phyloP scores from a whole-genome alignment of 2,888 invertebrate genomes.

The Lycia hirtaria region DNA sequence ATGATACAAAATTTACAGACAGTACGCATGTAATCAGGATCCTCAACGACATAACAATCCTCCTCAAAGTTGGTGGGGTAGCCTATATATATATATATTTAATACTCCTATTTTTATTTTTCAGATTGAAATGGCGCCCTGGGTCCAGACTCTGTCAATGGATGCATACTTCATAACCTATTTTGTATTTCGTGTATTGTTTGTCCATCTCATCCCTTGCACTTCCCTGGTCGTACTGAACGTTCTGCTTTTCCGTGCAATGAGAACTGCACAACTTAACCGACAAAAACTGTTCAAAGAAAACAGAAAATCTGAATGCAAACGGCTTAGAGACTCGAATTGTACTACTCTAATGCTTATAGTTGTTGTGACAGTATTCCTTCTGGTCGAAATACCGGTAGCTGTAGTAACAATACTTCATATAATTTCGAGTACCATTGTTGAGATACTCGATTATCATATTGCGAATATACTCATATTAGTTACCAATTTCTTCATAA shows the following conservation, averaged over 20 bases:
- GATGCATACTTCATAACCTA: slow-evolving; percentile 93
- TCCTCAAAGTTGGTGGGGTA: too few relatives aligned
- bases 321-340: slow-evolving; percentile 91
- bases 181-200: slow-evolving; percentile 94
- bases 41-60: too few relatives aligned
- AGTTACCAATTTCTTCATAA: slow-evolving; percentile 96
- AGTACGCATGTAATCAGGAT: too few relatives aligned
- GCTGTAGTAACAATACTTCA: slow-evolving; percentile 93
- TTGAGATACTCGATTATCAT: slow-evolving; percentile 90
- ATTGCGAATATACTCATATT: slow-evolving; percentile 91
- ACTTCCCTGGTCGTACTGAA: slow-evolving; percentile 95
- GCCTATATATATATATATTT: too few relatives aligned
- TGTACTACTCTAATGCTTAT: slow-evolving; percentile 95
- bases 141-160: slow-evolving; percentile 89
- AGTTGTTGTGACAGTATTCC: slow-evolving; percentile 93
- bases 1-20: too few relatives aligned
- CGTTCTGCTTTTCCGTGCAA: slow-evolving; percentile 93
- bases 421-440: slow-evolving; percentile 91
- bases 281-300: slow-evolving; percentile 91
- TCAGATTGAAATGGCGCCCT: slow-evolving; percentile 86
- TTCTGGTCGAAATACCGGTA: slow-evolving; percentile 93
- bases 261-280: slow-evolving; percentile 93
- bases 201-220: slow-evolving; percentile 97
- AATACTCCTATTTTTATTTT: too few relatives aligned
- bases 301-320: slow-evolving; percentile 92